Evolutionary conservation across 2,888 invertebrate genomes (phyloP).

Genomic region (Tryphoninae sp.): DNA sequence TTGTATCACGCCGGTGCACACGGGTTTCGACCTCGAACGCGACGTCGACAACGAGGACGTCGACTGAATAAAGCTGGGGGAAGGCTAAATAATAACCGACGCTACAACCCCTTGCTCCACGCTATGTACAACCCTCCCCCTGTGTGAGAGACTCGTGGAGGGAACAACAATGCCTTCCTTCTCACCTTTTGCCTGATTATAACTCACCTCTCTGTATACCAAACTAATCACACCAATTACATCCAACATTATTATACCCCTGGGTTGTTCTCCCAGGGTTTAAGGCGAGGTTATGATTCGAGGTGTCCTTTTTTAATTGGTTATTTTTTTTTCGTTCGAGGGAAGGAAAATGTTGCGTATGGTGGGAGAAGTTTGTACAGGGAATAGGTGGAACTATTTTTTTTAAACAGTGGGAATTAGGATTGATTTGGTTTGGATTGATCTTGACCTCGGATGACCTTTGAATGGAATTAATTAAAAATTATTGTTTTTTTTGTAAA

Average conservation of each 20-base stretch:
- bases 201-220: conserved; percentile 34
- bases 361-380: too few relatives aligned
- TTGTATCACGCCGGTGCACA: conserved; percentile 53
- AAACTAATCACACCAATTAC: conserved; percentile 53
- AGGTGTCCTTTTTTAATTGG: conserved; percentile 10
- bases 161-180: conserved; percentile 32
- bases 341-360: not conserved
- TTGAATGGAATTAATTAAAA: not conserved
- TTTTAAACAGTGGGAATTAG: too few relatives aligned
- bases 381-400: too few relatives aligned
- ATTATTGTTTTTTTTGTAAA: not conserved
- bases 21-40: conserved; percentile 50
- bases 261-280: not conserved
- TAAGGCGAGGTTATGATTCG: conserved; percentile 23
- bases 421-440: too few relatives aligned
- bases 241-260: conserved; percentile 9
- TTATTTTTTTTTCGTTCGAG: not conserved
- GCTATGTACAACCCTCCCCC: not conserved
- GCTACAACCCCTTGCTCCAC: conserved; percentile 25
- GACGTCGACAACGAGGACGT: conserved; percentile 50
- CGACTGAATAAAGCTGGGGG: conserved; percentile 14
- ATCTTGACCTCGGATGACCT: too few relatives aligned
- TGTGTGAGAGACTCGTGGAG: conserved; percentile 7
- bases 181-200: conserved; percentile 15
- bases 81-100: conserved; percentile 53